Evolutionary conservation across 2,113 vertebrate genomes (phyloP).

Genomic region (Vulpes ferrilata): DNA sequence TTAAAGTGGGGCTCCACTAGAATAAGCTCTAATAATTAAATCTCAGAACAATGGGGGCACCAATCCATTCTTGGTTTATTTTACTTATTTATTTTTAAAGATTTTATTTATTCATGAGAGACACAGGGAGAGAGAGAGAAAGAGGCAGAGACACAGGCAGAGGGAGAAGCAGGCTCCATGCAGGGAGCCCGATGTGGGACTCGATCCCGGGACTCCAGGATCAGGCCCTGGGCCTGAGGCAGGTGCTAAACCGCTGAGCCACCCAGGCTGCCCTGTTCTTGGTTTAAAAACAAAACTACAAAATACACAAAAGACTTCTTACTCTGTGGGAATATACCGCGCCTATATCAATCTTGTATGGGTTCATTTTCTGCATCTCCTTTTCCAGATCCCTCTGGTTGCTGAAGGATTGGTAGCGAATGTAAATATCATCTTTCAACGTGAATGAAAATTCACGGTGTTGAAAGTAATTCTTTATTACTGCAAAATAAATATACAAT

Average conservation of each 20-base stretch:
- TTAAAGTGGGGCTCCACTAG: background rate
- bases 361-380: slow-evolving; percentile 96
- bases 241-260: too few relatives aligned
- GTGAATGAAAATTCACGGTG: slow-evolving; percentile 98
- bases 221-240: too few relatives aligned
- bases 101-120: too few relatives aligned
- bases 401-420: slow-evolving; percentile 96
- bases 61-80: slow-evolving; percentile 1
- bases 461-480: slow-evolving; percentile 95
- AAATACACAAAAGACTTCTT: slow-evolving; percentile 60
- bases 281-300: slow-evolving; percentile 34
- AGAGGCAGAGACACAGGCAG: too few relatives aligned
- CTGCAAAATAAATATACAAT: slow-evolving; percentile 72
- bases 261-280: background rate
- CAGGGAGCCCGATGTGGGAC: too few relatives aligned
- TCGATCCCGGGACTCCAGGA: too few relatives aligned
- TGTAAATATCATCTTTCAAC: slow-evolving; percentile 96
- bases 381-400: slow-evolving; percentile 95
- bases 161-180: too few relatives aligned
- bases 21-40: slow-evolving; percentile 47
- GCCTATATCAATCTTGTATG: slow-evolving; percentile 97
- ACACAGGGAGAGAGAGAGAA: too few relatives aligned
- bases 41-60: background rate
- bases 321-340: slow-evolving; percentile 95
- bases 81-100: too few relatives aligned